phyloP scores from a whole-genome alignment of 2,888 invertebrate genomes.

The Mythimna albipuncta region DNA sequence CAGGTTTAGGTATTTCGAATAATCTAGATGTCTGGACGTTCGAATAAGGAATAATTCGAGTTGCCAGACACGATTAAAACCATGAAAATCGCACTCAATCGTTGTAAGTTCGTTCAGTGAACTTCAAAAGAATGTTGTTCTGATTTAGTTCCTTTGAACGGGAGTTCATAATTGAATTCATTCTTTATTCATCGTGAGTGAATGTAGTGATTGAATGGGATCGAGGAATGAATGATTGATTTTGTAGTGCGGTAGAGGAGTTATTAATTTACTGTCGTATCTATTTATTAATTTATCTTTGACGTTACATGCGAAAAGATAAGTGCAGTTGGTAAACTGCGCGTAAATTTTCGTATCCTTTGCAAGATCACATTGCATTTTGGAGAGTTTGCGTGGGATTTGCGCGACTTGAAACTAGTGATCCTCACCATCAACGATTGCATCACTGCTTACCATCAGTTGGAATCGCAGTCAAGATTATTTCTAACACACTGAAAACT shows the following conservation, averaged over 20 bases:
- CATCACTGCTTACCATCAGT: too few species aligned
- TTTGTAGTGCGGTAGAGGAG: slow-evolving; percentile 9
- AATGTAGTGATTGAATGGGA: slow-evolving; percentile 42
- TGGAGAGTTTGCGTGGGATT: too few species aligned
- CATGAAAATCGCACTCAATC: slow-evolving; percentile 28
- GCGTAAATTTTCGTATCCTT: too few species aligned
- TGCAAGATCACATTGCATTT: too few species aligned
- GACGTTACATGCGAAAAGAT: too few species aligned
- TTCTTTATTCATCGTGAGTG: slow-evolving; percentile 42
- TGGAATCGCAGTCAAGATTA: too few species aligned
- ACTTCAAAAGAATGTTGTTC: slow-evolving; percentile 48
- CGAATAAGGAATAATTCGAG: slow-evolving; percentile 25
- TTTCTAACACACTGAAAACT: too few species aligned
- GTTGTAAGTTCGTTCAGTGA: slow-evolving; percentile 31
- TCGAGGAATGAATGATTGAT: slow-evolving; percentile 39
- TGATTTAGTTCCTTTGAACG: slow-evolving; percentile 45
- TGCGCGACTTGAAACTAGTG: too few species aligned
- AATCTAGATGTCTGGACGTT: slow-evolving; percentile 23
- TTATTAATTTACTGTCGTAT: slow-evolving; percentile 10
- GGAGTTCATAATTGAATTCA: slow-evolving; percentile 45
- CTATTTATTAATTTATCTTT: slow-evolving; percentile 4
- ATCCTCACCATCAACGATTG: too few species aligned
- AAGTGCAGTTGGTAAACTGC: too few species aligned
- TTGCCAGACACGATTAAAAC: slow-evolving; percentile 28
- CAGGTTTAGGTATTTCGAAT: slow-evolving; percentile 27